phyloP scores from a whole-genome alignment of 2,113 vertebrate species.

The Scolopax mira region DNA sequence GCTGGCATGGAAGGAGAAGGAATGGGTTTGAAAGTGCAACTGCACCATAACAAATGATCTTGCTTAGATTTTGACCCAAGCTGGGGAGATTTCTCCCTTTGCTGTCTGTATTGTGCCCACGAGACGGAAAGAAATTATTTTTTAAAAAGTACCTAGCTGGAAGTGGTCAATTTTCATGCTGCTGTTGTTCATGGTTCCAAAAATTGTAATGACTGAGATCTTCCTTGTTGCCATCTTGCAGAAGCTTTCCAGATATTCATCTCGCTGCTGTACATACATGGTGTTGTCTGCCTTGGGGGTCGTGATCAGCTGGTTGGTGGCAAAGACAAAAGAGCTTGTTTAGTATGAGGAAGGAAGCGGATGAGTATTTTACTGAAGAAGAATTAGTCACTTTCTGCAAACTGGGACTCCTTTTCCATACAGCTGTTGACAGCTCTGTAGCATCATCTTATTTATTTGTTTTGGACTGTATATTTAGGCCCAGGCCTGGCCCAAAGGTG shows the following conservation, averaged over 20 bases:
- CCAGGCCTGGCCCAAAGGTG: background rate
- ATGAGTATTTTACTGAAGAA: background rate
- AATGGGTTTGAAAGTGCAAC: background rate
- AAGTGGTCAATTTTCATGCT: constrained; percentile 99
- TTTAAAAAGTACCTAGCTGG: constrained; percentile 86
- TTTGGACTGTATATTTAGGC: background rate
- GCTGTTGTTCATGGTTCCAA: constrained; percentile 91
- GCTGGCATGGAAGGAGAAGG: background rate
- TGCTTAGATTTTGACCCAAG: background rate
- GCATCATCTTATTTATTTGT: background rate
- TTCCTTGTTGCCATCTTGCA: constrained; percentile 98
- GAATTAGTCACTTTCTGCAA: background rate
- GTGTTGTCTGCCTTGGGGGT: constrained; percentile 84
- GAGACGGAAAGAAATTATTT: background rate
- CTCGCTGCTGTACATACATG: constrained; percentile 94
- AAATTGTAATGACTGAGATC: constrained; percentile 93
- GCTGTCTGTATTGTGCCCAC: background rate
- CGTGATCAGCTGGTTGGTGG: constrained; percentile 86
- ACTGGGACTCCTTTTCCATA: background rate
- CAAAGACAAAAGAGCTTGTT: constrained; percentile 48
- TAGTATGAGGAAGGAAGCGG: constrained; percentile 1
- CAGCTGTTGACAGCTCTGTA: background rate
- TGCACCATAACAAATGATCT: background rate
- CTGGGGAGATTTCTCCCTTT: background rate
- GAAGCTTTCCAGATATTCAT: constrained; percentile 95